These are phyloP conservation scores for Cherax quadricarinatus DNA, from an alignment of 1,140 invertebrate species.

Conservation along the genomic window DNA sequence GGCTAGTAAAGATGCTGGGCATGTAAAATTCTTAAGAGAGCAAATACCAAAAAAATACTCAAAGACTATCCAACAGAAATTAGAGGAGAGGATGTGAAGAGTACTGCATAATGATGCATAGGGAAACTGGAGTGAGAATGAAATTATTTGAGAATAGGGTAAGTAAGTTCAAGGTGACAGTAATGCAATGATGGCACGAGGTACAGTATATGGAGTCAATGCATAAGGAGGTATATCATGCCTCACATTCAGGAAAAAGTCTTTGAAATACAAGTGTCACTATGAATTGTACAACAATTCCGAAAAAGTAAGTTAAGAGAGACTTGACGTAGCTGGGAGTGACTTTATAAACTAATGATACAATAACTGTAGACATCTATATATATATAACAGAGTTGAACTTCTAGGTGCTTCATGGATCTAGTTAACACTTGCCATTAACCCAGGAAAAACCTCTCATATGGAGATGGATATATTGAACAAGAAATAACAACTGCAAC, in stretches of 20 bases:
- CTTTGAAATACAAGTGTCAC: neutral
- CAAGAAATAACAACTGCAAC: neutral
- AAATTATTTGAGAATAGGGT: neutral
- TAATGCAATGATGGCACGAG: neutral
- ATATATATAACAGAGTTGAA: neutral
- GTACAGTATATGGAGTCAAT: neutral
- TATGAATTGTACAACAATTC: neutral
- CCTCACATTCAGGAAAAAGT: neutral
- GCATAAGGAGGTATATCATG: neutral
- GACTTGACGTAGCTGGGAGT: neutral
- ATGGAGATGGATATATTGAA: neutral
- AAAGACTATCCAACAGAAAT: conserved; percentile 1
- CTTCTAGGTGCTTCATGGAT: neutral
- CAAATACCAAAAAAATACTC: neutral
- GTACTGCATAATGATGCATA: neutral
- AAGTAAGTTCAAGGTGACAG: neutral
- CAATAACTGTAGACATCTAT: neutral
- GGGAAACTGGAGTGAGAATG: neutral
- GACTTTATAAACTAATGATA: neutral
- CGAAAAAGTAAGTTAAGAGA: neutral
- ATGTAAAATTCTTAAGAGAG: neutral
- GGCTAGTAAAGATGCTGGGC: conserved; percentile 14
- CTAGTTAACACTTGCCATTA: neutral
- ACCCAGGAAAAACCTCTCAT: neutral
- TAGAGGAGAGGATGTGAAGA: neutral